Percentiles rank a stretch among this genome's conserved stretches.
phyloP scores from a whole-genome alignment of 2,888 invertebrate genomes.

The Anoncus sp. region DNA sequence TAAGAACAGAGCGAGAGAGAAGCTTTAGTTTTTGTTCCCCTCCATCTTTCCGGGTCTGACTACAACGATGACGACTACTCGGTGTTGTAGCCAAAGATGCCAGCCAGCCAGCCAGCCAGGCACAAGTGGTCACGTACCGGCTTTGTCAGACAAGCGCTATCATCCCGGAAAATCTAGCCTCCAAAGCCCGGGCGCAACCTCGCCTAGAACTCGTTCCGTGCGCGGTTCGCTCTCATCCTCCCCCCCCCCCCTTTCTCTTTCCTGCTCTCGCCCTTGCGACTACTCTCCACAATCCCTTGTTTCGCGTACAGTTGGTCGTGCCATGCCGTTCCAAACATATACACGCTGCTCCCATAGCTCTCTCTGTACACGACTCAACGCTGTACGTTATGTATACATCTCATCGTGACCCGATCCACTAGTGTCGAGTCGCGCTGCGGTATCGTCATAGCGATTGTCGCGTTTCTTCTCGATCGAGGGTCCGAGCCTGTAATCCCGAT shows the following conservation, averaged over 20 bases:
- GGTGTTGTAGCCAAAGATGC: conserved; percentile 64
- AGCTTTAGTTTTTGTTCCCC: conserved; percentile 22
- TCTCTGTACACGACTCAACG: too few relatives aligned
- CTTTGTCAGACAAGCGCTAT: conserved; percentile 74
- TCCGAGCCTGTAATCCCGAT: too few relatives aligned
- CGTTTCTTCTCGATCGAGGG: too few relatives aligned
- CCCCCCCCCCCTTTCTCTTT: background rate
- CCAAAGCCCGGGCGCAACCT: conserved; percentile 63
- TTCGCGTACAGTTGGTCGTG: background rate
- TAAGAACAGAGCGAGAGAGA: conserved; percentile 36
- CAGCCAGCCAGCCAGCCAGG: conserved; percentile 65
- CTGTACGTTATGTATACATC: too few relatives aligned
- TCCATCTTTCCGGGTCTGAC: background rate
- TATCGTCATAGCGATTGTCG: too few relatives aligned
- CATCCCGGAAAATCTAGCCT: conserved; percentile 72
- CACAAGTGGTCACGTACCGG: conserved; percentile 75
- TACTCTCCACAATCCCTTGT: conserved; percentile 1
- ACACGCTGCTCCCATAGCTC: conserved; percentile 24
- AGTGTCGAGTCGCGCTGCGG: too few relatives aligned
- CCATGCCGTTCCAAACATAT: too few relatives aligned
- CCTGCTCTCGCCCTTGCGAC: conserved; percentile 21
- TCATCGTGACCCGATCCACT: too few relatives aligned
- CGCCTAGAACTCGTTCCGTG: background rate
- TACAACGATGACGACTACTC: conserved; percentile 19
- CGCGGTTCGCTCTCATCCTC: background rate